phyloP scores from a whole-genome alignment of 2,888 invertebrate genomes.

The Nemotelus nigrinus region DNA sequence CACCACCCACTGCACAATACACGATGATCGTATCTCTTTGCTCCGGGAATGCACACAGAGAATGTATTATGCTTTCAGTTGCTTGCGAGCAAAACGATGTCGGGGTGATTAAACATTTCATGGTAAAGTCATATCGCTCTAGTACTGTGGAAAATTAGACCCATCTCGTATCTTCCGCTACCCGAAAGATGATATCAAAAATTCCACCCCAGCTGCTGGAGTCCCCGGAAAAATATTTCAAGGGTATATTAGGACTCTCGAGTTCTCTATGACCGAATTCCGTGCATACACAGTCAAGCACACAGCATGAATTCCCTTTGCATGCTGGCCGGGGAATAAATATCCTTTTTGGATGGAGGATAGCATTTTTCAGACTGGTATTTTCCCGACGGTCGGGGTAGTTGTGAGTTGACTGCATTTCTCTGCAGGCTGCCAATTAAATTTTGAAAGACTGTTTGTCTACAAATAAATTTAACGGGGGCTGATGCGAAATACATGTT shows the following conservation, averaged over 20 bases:
- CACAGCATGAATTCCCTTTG: constrained; percentile 16
- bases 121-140: not conserved
- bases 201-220: not conserved
- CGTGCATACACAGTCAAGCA: not conserved
- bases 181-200: constrained; percentile 8
- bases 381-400: not conserved
- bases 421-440: constrained; percentile 50
- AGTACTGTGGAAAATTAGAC: constrained; percentile 4
- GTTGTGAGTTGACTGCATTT: constrained; percentile 15
- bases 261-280: not conserved
- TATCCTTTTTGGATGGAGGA: constrained; percentile 3
- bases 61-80: not conserved
- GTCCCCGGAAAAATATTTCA: not conserved
- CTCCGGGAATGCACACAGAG: not conserved
- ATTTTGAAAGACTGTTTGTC: constrained; percentile 49
- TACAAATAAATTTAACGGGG: constrained; percentile 44
- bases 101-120: constrained; percentile 31
- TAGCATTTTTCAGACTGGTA: constrained; percentile 1
- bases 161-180: not conserved
- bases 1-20: not conserved
- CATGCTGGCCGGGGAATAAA: not conserved
- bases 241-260: constrained; percentile 21
- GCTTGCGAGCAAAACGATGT: not conserved
- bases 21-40: not conserved
- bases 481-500: not conserved